A percentile compares a stretch with the other conserved stretches of the same genome.
These are phyloP conservation scores for Scolanthus callimorphus DNA, from an alignment of 92 coral and sea anemone genomes.

Conservation along the genomic window DNA sequence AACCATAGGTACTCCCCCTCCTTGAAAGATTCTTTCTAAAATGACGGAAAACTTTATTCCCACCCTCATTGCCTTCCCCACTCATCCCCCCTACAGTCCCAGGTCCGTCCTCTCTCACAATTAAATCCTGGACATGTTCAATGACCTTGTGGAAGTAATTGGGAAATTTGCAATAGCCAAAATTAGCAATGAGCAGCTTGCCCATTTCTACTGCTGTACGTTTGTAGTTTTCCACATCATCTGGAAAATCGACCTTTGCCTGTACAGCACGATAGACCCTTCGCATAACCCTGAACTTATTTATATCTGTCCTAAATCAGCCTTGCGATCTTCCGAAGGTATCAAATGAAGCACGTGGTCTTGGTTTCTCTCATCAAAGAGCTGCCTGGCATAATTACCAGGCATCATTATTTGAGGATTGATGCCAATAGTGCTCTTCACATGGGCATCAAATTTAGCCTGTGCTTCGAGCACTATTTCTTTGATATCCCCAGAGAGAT, in stretches of 20 bases:
- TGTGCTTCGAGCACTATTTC: background rate
- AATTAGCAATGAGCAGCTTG: background rate
- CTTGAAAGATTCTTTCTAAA: conserved; percentile 3
- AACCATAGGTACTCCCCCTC: background rate
- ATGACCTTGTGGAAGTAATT: conserved; percentile 9
- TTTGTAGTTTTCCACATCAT: conserved; percentile 6
- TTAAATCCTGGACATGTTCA: conserved; percentile 8
- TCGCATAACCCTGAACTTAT: conserved; percentile 5
- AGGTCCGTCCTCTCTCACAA: background rate
- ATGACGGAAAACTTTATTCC: conserved; percentile 1
- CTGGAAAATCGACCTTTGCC: conserved; percentile 2
- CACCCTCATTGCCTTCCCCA: conserved; percentile 7
- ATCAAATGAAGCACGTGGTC: background rate
- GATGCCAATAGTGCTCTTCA: conserved; percentile 7
- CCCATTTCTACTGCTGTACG: conserved; percentile 1
- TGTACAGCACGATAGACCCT: conserved; percentile 3
- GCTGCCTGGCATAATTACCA: conserved; percentile 11
- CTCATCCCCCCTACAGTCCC: background rate
- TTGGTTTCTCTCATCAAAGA: conserved; percentile 3
- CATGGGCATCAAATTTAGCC: conserved; percentile 8
- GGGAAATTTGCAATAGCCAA: background rate
- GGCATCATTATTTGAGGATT: conserved; percentile 19
- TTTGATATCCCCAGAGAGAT: conserved; percentile 2
- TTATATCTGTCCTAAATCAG: background rate
- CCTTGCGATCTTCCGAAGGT: conserved; percentile 3